phyloP scores from a whole-genome alignment of 2,113 vertebrate species.

The Datnioides undecimradiatus region DNA sequence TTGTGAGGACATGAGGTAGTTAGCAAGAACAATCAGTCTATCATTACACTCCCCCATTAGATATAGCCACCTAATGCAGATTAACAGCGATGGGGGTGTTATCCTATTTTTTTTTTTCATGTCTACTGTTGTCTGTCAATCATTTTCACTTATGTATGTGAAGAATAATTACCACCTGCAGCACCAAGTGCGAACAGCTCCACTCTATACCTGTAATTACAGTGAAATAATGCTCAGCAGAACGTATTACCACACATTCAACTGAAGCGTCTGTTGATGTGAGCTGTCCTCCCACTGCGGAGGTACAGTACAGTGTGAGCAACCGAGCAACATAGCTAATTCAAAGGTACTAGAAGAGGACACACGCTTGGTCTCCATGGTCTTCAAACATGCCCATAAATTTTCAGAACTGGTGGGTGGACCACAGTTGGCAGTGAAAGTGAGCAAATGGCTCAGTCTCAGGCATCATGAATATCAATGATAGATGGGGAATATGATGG shows the following conservation, averaged over 20 bases:
- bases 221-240: slow-evolving; percentile 19
- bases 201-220: slow-evolving; percentile 45
- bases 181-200: background rate
- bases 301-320: background rate
- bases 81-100: slow-evolving; percentile 30
- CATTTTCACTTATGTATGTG: slow-evolving; percentile 31
- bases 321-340: slow-evolving; percentile 36
- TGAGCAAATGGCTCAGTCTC: slow-evolving; percentile 65
- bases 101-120: slow-evolving; percentile 6
- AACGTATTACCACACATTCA: slow-evolving; percentile 30
- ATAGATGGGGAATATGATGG: slow-evolving; percentile 40
- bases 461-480: slow-evolving; percentile 68
- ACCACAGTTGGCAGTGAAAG: slow-evolving; percentile 56
- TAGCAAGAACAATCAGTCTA: slow-evolving; percentile 31
- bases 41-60: slow-evolving; percentile 23
- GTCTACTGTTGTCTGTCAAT: slow-evolving; percentile 46
- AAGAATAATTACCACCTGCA: slow-evolving; percentile 56
- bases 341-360: slow-evolving; percentile 51
- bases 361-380: slow-evolving; percentile 45
- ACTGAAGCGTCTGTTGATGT: slow-evolving; percentile 33
- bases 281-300: slow-evolving; percentile 24
- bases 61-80: slow-evolving; percentile 53
- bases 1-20: slow-evolving; percentile 33
- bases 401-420: slow-evolving; percentile 74
- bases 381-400: slow-evolving; percentile 66